Evolutionary conservation across 2,113 vertebrate species (phyloP).

Genomic region (Meleagris gallopavo): DNA sequence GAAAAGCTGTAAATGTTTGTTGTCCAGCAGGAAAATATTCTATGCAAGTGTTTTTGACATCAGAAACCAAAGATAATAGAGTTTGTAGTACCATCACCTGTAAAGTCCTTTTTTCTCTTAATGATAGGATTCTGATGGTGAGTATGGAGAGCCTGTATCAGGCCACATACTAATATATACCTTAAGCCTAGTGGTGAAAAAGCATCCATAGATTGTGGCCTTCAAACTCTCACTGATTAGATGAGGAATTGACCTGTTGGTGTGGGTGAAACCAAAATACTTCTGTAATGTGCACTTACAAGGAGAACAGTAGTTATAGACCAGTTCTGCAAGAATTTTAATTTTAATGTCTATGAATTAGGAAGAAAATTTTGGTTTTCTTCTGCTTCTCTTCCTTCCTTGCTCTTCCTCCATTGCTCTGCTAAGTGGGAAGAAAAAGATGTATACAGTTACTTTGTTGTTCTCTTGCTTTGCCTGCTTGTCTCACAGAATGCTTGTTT

Average conservation of each 20-base stretch:
- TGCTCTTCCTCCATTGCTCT: not conserved
- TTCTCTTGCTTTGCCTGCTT: not conserved
- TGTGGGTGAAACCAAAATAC: not conserved
- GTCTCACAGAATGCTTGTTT: not conserved
- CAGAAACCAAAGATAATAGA: not conserved
- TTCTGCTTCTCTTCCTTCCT: fast-evolving
- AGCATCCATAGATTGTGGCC: not conserved
- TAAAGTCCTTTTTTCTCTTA: not conserved
- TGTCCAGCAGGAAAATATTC: not conserved
- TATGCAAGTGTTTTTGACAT: not conserved
- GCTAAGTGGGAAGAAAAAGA: not conserved
- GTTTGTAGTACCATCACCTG: not conserved
- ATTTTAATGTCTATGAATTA: not conserved
- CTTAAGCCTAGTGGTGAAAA: not conserved
- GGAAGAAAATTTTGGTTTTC: not conserved
- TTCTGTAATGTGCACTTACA: not conserved
- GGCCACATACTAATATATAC: fast-evolving
- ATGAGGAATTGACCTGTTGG: not conserved
- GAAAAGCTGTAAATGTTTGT: not conserved
- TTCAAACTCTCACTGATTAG: not conserved
- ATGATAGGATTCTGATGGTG: not conserved
- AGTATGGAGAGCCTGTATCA: not conserved
- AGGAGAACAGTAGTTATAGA: not conserved
- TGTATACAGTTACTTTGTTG: not conserved
- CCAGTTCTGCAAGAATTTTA: not conserved